Evolutionary conservation across 2,797 vertebrate genomes (phyloP).

Genomic region (Spheniscus humboldti): DNA sequence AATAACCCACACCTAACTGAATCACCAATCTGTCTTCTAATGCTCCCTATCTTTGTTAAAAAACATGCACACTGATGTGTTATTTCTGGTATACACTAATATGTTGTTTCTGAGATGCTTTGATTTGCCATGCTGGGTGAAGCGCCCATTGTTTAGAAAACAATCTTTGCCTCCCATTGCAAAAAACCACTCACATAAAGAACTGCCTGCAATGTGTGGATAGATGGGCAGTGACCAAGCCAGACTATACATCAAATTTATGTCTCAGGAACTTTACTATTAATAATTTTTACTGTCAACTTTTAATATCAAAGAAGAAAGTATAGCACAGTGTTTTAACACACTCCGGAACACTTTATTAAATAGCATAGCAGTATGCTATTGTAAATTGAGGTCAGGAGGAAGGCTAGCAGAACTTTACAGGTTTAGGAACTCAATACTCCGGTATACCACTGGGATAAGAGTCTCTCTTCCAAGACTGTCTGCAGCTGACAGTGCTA

Average conservation of each 20-base stretch:
- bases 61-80: background rate
- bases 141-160: background rate
- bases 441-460: background rate
- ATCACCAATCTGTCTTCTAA: background rate
- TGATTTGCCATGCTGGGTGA: background rate
- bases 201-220: background rate
- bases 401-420: background rate
- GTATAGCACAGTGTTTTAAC: background rate
- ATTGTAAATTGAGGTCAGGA: background rate
- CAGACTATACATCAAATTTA: slow-evolving; percentile 30
- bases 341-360: slow-evolving; percentile 7
- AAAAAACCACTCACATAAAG: background rate
- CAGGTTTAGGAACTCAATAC: background rate
- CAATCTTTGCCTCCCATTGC: background rate
- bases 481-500: background rate
- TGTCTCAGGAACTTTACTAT: slow-evolving; percentile 23
- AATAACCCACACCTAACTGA: background rate
- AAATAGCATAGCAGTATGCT: background rate
- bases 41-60: background rate
- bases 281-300: slow-evolving; percentile 37
- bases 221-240: slow-evolving; percentile 8
- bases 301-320: slow-evolving; percentile 47
- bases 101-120: background rate
- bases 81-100: background rate
- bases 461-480: background rate